Percentiles rank a stretch among this genome's conserved stretches.
Conservation (phyloP, 1,140 invertebrate species). For the Brachionus rotundiformis region DNA sequence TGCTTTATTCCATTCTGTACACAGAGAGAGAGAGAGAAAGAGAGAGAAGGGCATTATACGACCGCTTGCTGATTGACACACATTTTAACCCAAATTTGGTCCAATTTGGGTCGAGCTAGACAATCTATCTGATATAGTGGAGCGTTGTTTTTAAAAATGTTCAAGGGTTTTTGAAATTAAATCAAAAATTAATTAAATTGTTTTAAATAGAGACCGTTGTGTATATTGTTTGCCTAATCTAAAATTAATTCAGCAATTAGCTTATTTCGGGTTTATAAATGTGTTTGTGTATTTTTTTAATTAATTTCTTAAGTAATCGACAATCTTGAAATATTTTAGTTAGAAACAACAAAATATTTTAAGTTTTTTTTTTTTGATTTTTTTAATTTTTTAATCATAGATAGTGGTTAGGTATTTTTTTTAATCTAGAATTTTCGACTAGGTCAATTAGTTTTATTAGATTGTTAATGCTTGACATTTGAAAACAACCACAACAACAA, state of each 20-base stretch:
- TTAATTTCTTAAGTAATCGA: constrained; percentile 11
- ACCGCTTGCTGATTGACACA: not conserved
- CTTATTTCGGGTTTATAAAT: not conserved
- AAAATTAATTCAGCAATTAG: constrained; percentile 1
- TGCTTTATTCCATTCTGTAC: too few relatives aligned
- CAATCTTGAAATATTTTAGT: not conserved
- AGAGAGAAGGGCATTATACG: not conserved
- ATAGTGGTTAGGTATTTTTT: too few relatives aligned
- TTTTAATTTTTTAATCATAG: not conserved
- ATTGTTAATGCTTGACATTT: not conserved
- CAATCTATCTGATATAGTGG: too few relatives aligned
- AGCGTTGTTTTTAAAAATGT: not conserved
- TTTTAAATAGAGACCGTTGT: constrained; percentile 9
- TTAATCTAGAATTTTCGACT: too few relatives aligned
- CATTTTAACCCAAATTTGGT: not conserved
- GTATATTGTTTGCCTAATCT: not conserved
- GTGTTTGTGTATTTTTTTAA: constrained; percentile 1
- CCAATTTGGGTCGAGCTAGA: not conserved
- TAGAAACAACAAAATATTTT: not conserved
- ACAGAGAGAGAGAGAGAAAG: too few relatives aligned
- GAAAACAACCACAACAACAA: not conserved
- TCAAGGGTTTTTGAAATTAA: not conserved
- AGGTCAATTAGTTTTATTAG: not conserved
- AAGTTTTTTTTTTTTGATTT: not conserved
- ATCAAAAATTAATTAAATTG: constrained; percentile 1